phyloP scores from a whole-genome alignment of 1,140 invertebrate genomes.

The Muscidifurax raptorellus region DNA sequence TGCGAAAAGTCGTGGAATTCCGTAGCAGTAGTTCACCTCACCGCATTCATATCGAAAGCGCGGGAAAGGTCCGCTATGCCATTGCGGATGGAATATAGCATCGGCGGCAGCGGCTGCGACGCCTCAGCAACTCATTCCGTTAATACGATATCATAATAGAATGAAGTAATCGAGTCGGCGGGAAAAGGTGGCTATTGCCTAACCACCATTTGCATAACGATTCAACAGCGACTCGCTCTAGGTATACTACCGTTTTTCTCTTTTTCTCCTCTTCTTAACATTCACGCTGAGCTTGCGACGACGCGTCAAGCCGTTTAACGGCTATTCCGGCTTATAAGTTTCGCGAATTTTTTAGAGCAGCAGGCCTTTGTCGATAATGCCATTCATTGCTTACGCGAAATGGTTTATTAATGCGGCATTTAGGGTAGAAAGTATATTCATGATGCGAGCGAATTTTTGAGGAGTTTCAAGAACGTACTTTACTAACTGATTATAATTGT shows the following conservation, averaged over 20 bases:
- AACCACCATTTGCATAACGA: constrained; percentile 56
- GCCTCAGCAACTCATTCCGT: neutral
- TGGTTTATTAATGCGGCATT: too few species aligned
- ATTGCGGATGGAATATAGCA: neutral
- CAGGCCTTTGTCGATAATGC: too few species aligned
- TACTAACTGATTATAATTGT: too few species aligned
- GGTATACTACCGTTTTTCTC: neutral
- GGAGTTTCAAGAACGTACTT: too few species aligned
- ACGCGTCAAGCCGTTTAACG: neutral
- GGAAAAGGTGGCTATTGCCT: constrained; percentile 46
- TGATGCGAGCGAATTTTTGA: too few species aligned
- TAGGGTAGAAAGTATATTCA: too few species aligned
- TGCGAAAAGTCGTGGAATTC: constrained; percentile 32
- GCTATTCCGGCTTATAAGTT: too few species aligned
- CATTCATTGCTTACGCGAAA: too few species aligned
- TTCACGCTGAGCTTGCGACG: neutral
- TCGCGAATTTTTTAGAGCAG: neutral
- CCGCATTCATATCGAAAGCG: neutral
- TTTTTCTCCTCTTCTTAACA: neutral
- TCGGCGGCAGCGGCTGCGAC: neutral
- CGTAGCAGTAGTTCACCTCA: constrained; percentile 13
- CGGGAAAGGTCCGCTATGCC: too few species aligned
- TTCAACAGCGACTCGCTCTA: constrained; percentile 17
- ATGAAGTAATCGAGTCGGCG: constrained; percentile 50
- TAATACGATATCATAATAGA: constrained; percentile 38